Percentiles rank a stretch among this genome's conserved stretches.
Evolutionary conservation across 1,140 invertebrate species (phyloP).

Genomic region (Charaxes varanes): DNA sequence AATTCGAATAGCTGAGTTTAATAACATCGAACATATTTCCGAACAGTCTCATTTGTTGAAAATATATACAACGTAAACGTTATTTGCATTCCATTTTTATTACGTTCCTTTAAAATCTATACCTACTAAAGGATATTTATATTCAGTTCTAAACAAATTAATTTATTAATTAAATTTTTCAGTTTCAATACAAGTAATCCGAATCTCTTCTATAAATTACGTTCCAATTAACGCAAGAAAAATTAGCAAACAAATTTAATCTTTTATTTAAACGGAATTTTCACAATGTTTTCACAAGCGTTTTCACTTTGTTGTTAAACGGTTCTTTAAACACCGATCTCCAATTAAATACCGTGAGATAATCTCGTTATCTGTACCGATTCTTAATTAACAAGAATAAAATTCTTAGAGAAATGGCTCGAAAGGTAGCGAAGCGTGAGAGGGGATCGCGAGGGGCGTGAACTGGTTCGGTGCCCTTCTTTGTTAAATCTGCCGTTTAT

Average conservation of each 20-base stretch:
- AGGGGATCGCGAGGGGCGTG: conserved; percentile 44
- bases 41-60: too few species aligned
- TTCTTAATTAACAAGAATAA: conserved; percentile 65
- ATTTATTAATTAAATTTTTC: too few species aligned
- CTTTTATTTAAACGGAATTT: conserved; percentile 7
- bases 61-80: too few species aligned
- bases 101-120: too few species aligned
- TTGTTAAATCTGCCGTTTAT: conserved; percentile 36
- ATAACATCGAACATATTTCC: too few species aligned
- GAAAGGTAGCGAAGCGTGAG: conserved; percentile 42
- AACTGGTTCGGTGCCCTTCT: conserved; percentile 34
- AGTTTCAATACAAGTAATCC: too few species aligned
- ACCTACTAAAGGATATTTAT: too few species aligned
- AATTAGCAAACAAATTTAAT: conserved; percentile 4
- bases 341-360: conserved; percentile 53
- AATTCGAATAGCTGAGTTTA: too few species aligned
- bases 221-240: conserved; percentile 4
- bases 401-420: conserved; percentile 47
- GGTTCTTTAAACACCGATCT: conserved; percentile 41
- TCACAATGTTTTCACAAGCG: conserved; percentile 27
- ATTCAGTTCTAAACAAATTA: too few species aligned
- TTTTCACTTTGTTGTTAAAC: conserved; percentile 37
- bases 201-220: background rate
- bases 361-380: conserved; percentile 54
- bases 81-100: too few species aligned